Percentiles rank a stretch among this genome's conserved stretches.
Evolutionary conservation across 2,113 vertebrate genomes (phyloP).

Genomic region (Heteronetta atricapilla): DNA sequence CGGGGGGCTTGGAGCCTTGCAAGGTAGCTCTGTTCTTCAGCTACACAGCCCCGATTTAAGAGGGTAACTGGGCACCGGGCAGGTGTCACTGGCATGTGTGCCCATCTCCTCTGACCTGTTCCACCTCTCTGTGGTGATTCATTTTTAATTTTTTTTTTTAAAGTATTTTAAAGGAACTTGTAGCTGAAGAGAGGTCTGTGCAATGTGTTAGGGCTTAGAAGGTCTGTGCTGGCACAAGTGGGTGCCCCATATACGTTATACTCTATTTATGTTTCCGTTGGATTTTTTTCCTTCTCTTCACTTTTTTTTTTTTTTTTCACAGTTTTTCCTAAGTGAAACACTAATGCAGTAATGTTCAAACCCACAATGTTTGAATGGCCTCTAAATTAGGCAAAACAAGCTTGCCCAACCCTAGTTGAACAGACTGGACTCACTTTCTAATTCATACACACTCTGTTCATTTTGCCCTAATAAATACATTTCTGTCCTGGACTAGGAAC

Average conservation of each 20-base stretch:
- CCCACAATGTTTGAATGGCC: slow-evolving; percentile 74
- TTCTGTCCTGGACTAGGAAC: slow-evolving; percentile 35
- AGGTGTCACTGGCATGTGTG: neutral
- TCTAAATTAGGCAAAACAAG: slow-evolving; percentile 73
- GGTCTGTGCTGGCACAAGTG: slow-evolving; percentile 42
- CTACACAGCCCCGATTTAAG: neutral
- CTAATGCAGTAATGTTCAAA: slow-evolving; percentile 68
- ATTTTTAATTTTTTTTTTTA: neutral
- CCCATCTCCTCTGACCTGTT: neutral
- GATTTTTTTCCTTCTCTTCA: slow-evolving; percentile 36
- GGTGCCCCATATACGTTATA: slow-evolving; percentile 51
- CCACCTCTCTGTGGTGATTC: neutral
- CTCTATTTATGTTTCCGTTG: slow-evolving; percentile 67
- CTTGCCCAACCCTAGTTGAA: slow-evolving; percentile 60
- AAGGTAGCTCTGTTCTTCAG: neutral
- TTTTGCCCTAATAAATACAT: slow-evolving; percentile 58
- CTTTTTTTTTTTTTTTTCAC: slow-evolving; percentile 17
- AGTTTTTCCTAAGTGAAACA: slow-evolving; percentile 70
- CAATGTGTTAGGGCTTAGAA: slow-evolving; percentile 35
- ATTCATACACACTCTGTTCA: slow-evolving; percentile 45
- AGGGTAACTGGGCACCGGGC: neutral
- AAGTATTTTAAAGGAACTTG: neutral
- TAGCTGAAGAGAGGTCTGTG: slow-evolving; percentile 29
- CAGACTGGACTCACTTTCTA: slow-evolving; percentile 55
- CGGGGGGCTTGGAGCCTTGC: neutral